Evolutionary conservation across 2,888 invertebrate species (phyloP).

Genomic region (Pyrochroa serraticornis): DNA sequence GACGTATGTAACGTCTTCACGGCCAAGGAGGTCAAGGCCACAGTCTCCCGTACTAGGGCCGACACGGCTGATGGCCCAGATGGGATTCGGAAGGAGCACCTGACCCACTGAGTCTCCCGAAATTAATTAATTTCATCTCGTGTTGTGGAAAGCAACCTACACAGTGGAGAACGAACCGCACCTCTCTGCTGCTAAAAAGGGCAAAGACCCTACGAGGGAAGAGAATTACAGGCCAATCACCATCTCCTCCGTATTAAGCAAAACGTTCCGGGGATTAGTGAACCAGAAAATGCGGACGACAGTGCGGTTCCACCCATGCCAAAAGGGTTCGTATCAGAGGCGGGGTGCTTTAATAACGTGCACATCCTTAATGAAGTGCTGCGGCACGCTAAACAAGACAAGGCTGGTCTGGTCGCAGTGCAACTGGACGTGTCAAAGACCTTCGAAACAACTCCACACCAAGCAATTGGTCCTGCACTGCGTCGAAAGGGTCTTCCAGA

Average conservation of each 20-base stretch:
- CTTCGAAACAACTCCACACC: constrained; percentile 50
- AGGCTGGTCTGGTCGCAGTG: constrained; percentile 48
- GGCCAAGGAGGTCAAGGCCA: constrained; percentile 19
- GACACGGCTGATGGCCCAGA: constrained; percentile 38
- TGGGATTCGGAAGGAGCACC: constrained; percentile 29
- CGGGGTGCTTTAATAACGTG: constrained; percentile 46
- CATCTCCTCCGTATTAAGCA: constrained; percentile 41
- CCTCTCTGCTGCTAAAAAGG: constrained; percentile 47
- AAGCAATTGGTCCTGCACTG: constrained; percentile 42
- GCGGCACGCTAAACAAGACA: constrained; percentile 34
- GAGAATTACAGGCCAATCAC: constrained; percentile 48
- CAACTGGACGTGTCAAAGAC: constrained; percentile 57
- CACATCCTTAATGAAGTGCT: constrained; percentile 39
- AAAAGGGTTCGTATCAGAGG: constrained; percentile 46
- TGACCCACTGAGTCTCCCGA: constrained; percentile 20
- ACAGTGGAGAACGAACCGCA: constrained; percentile 45
- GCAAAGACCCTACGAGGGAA: constrained; percentile 37
- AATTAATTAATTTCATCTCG: constrained; percentile 21
- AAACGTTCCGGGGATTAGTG: constrained; percentile 42
- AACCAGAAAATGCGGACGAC: constrained; percentile 35
- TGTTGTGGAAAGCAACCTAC: constrained; percentile 30
- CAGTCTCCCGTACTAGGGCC: constrained; percentile 28
- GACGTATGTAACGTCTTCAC: constrained; percentile 5
- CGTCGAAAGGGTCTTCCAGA: constrained; percentile 46
- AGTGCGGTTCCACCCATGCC: constrained; percentile 36